Evolutionary conservation across 2,113 vertebrate species (phyloP), one percentile per base, ranked within the genome.

Genomic region (Mustela lutreola): DNA sequence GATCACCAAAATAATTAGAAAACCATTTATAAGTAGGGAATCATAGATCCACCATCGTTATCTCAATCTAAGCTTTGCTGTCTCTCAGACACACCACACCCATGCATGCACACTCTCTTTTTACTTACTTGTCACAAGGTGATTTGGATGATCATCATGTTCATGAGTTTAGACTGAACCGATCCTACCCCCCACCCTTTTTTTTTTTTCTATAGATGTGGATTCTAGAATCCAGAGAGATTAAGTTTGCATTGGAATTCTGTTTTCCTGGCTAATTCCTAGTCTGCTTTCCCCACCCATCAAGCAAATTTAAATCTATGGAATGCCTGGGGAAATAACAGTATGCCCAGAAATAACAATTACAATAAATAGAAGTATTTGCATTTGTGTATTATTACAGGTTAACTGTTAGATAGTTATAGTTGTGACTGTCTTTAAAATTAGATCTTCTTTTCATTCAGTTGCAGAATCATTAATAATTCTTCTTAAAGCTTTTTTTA

Each of bases 351-450:
- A 79, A 92, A 86, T 80, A n/a, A 62, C 16, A 67, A 7, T 92
- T 22, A 76, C 33, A 91, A 80, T 63, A 93, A 86, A 39, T 75
- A 86, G 33, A 86, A 65, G 82, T 36, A 81, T 21, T 94, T 76
- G 33, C 39, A 45, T 89, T 63, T 89, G 22, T 39, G 14, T 62
- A 4, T 60, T 78, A 53, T 53, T 93, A 50, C 14, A 45, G 71
- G 24, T 71, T 92, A 84, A n/a, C 24, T 85, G 16, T 90, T 75
- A 5, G 14, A 11, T 93, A 71, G 26, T 93, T 86, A 36, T 56
- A 84, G 36, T 92, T 71, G 7, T 48, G 73, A 56, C 63, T 39
- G 33, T 79, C 36, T 81, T 65, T 86, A 36, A 63, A 91, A 50
- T 91, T 58, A 84, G 11, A 1, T 9, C 42, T 79, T 89, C 5